Conservation (phyloP, 2,797 vertebrate species). For the Peromyscus aztecus region DNA sequence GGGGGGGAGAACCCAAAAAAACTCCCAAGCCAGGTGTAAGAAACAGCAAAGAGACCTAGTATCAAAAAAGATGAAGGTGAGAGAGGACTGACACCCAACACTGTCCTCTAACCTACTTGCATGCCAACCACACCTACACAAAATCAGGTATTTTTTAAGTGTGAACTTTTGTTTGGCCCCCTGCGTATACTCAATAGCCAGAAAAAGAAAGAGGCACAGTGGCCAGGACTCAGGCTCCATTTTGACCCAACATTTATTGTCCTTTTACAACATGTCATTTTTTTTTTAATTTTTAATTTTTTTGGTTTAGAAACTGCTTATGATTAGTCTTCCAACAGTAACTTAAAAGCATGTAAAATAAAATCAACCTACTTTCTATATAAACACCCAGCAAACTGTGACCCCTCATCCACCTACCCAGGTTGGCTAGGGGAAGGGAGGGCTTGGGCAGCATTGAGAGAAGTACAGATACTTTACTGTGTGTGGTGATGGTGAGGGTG, state of each 20-base stretch:
- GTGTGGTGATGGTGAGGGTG: not conserved
- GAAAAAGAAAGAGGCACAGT: constrained; percentile 80
- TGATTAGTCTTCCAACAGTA: constrained; percentile 85
- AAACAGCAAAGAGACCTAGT: not conserved
- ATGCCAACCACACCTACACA: not conserved
- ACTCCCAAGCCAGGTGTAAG: not conserved
- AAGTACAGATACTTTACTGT: constrained; percentile 75
- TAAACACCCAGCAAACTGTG: constrained; percentile 81
- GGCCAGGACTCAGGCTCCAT: constrained; percentile 77
- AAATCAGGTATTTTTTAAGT: not conserved
- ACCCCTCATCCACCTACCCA: constrained; percentile 70
- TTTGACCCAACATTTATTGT: constrained; percentile 85
- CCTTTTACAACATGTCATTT: constrained; percentile 83
- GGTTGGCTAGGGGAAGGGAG: constrained; percentile 70
- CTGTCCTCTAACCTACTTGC: not conserved
- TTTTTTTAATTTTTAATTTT: constrained; percentile 43
- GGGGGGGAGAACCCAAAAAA: not conserved
- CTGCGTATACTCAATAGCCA: constrained; percentile 27
- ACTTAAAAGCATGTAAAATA: constrained; percentile 85
- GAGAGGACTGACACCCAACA: not conserved
- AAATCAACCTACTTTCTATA: constrained; percentile 84
- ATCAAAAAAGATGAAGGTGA: not conserved
- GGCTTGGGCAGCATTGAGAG: constrained; percentile 70
- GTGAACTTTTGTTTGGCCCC: no score
- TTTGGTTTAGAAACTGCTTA: constrained; percentile 85